A percentile compares a stretch with the other conserved stretches of the same genome.
Conservation (phyloP, 2,113 vertebrate species). For the Rhombomys opimus region DNA sequence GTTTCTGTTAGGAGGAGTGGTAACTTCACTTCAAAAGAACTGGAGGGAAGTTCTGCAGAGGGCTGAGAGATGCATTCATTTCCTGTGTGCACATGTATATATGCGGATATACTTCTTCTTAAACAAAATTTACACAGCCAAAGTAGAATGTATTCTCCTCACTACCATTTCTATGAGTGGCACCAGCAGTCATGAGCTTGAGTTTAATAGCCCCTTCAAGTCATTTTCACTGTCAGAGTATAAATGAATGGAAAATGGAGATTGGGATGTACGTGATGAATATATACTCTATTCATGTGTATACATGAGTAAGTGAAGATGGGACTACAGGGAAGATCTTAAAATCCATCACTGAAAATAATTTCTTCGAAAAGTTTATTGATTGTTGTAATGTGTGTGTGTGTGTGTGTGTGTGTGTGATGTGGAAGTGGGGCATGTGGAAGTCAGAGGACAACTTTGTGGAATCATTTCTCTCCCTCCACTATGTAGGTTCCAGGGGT, state of each 20-base stretch:
- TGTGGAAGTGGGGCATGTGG: neutral
- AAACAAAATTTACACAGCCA: slow-evolving; percentile 19
- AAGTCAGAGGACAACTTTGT: neutral
- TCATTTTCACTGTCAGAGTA: slow-evolving; percentile 5
- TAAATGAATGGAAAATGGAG: slow-evolving; percentile 16
- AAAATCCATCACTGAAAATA: neutral
- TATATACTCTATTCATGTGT: neutral
- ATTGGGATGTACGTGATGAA: neutral
- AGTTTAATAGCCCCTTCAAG: slow-evolving; percentile 6
- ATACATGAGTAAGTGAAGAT: neutral
- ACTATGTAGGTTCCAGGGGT: neutral
- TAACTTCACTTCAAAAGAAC: slow-evolving; percentile 72
- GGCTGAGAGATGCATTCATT: slow-evolving; percentile 37
- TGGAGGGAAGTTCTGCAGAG: slow-evolving; percentile 72
- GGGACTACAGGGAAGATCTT: neutral
- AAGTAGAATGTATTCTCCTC: neutral
- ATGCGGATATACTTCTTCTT: neutral
- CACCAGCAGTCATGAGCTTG: neutral
- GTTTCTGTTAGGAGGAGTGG: slow-evolving; percentile 68
- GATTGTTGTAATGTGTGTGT: neutral
- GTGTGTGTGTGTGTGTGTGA: neutral
- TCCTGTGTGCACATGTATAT: slow-evolving; percentile 32
- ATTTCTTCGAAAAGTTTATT: neutral
- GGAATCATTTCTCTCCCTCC: neutral
- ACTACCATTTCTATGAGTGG: neutral